Conservation (phyloP, 2,888 invertebrate genomes). For the Dione vanillae region DNA sequence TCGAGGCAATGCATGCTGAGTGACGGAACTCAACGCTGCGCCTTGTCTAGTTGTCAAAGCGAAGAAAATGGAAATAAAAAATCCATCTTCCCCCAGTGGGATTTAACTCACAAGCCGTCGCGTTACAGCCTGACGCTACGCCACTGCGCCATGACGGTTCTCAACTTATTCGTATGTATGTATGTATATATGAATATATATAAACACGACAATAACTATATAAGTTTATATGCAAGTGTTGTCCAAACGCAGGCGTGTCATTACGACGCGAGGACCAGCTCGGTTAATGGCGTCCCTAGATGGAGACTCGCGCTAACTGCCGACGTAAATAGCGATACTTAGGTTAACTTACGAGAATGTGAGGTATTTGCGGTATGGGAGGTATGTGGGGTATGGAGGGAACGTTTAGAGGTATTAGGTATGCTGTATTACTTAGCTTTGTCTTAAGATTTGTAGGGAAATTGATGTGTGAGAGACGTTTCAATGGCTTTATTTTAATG, state of each 20-base stretch:
- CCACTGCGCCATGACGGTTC: no score
- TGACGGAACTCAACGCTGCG: no score
- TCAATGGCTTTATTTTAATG: no score
- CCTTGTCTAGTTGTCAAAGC: no score
- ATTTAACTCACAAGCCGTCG: no score
- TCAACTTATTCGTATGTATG: no score
- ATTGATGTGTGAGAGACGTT: no score
- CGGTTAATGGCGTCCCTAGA: slow-evolving; percentile 19
- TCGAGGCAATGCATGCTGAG: no score
- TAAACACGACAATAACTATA: background rate
- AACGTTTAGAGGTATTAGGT: background rate
- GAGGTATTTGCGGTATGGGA: background rate
- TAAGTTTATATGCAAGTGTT: background rate
- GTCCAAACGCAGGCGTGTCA: background rate
- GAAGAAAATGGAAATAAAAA: no score
- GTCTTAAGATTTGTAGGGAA: background rate
- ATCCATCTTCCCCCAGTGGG: no score
- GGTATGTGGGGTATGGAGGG: background rate
- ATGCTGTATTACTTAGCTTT: background rate
- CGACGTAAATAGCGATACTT: slow-evolving; percentile 10
- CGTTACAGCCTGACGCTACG: no score
- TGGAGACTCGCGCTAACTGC: slow-evolving; percentile 12
- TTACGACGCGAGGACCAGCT: no score
- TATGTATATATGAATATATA: background rate
- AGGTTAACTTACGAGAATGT: slow-evolving; percentile 10